Base-by-base conservation (phyloP, 2,113 vertebrate genomes). In the Nycticryphes semicollaris region DNA sequence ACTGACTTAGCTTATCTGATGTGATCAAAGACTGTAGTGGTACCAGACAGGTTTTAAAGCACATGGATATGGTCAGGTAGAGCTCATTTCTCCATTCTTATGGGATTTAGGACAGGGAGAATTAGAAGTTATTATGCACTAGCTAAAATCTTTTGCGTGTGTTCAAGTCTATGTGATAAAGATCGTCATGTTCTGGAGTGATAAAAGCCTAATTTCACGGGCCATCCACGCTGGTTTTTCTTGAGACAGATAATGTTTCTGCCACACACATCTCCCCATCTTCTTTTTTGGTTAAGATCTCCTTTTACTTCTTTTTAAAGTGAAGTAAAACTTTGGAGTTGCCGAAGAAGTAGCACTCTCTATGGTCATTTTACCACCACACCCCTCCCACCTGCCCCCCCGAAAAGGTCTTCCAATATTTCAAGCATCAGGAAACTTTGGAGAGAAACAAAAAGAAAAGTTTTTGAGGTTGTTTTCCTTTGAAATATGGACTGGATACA, bases 141-240 rank as follows among this genome's bases (percentile, higher is more conserved):
- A 73, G 86, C 89, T 89, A 94, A 94, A 93, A 91, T 62, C 57
- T 92, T 93, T 60, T 87, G 60, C 74, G 51, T 81, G 50, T 47
- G 92, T 89, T 94, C 90, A 87, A 60, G 50, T 62, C 74, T 43
- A 66, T 51, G 50, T 64, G 87, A 96, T 93, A 92, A 91, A 94
- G 80, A 24, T 66, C 63, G 84, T 74, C 84, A 48, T 93, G 86
- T 84, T 95, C 77, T 73, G 81, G 66, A 77, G 89, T 93, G 94
- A 96, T 94, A 95, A 95, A 96, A 93, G 94, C 54, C 84, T 80
- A 76, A 94, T 92, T 96, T 95, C 94, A 95, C 12, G 25, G 84
- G 87, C 63, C 63, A 87, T 93, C 93, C 84, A 91, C 67, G 54
- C 21, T n/a, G 63, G 12, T 76, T 95, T 95, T 95, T 83, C 84